Base-by-base conservation (phyloP, 2,888 invertebrate genomes). In the Marasmarcha lunaedactyla region DNA sequence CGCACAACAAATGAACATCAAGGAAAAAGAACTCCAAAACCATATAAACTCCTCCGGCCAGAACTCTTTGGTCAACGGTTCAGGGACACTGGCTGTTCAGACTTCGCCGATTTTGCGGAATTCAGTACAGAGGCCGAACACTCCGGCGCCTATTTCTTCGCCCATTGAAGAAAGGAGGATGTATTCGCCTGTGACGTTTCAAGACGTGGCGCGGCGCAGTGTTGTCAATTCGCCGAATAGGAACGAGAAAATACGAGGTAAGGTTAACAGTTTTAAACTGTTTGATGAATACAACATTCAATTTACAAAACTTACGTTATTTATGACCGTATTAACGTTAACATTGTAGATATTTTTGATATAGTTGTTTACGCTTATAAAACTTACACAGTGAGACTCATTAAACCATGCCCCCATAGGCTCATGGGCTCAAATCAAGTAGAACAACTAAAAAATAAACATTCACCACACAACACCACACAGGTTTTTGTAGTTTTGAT, bases 121-220 rank as follows among this genome's bases (percentile, higher is more conserved):
- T 41, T 45, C 52, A 42, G 49, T 48, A 2, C 63, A 50, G 36
- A 51, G 42, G n/a, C 35, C 49, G 30, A 41, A 14, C 13, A 44
- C 48, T 27, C 42, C 46, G 12, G 46, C 53, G 30, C 51, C 74
- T 30, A 66, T 71, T 53, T 76, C 63, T 46, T 78, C 81, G 45
- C 81, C 78, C 0, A 64, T 63, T n/a, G 90, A 91, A 51, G 89
- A 90, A 42, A 84, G 89, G 52, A 84, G 90, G 38, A 89, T 90
- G 48, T 94, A 94, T 64, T 93, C 93, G 0, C 94, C 94, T 0
- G 91, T 94, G 12, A 94, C 93, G 0, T 93, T 93, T 55, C 90
- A 93, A 58, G 93, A 93, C 60, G 91, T 93, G 0, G 92, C 92
- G 0, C 72, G 90, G n/a, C 76, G 91, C 40, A 93, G 93, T 55